Conservation (phyloP, 2,113 vertebrate genomes). For the Cyphomyrus discorhynchus region DNA sequence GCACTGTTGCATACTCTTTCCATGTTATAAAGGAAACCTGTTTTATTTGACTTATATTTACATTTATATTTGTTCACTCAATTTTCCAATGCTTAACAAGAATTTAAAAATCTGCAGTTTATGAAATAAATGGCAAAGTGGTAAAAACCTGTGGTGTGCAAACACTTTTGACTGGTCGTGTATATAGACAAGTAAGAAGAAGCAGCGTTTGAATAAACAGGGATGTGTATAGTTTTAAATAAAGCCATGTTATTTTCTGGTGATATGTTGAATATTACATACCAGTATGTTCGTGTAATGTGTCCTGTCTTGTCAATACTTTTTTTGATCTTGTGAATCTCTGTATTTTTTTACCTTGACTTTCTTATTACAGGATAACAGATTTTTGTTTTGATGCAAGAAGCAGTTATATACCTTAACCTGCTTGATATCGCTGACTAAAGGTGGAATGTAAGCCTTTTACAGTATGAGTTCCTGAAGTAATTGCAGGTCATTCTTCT, state of each 20-base stretch:
- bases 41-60: too few relatives aligned
- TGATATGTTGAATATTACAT: not conserved
- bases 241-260: not conserved
- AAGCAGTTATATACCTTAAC: not conserved
- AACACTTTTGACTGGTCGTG: too few relatives aligned
- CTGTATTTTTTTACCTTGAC: not conserved
- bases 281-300: not conserved
- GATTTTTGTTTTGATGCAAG: not conserved
- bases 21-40: too few relatives aligned
- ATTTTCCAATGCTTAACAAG: too few relatives aligned
- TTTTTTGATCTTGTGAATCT: not conserved
- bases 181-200: not conserved
- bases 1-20: too few relatives aligned
- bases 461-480: not conserved
- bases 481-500: not conserved
- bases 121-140: too few relatives aligned
- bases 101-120: too few relatives aligned
- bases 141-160: too few relatives aligned
- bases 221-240: not conserved
- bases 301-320: not conserved
- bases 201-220: not conserved
- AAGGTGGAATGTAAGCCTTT: not conserved
- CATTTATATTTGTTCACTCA: too few relatives aligned
- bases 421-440: not conserved
- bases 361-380: not conserved